Evolutionary conservation across 1,140 invertebrate species (phyloP), one percentile per base, ranked within the genome.

Genomic region (Drosophila bocki): DNA sequence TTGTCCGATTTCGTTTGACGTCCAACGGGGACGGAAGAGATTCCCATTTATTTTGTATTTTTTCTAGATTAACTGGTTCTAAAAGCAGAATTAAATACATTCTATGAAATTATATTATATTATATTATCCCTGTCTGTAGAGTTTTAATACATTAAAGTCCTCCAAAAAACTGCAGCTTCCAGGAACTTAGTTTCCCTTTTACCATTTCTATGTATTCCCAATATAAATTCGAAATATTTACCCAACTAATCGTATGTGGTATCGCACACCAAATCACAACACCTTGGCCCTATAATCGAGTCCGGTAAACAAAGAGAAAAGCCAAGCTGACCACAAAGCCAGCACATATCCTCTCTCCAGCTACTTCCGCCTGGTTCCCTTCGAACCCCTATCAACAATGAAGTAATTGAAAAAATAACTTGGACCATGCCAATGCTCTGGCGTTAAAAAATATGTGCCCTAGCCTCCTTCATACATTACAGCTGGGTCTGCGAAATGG

Each of bases 381-480:
- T 51, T 48, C 33, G 17, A 33, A 48, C 42, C 26, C 32, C 54
- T 78, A 51, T 56, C 80, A 67, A 67, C 80, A 88, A 88, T 78
- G 69, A 70, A 81, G 77, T 87, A 87, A 87, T 88, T 87, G 84
- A 87, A 87, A 88, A 84, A 88, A 83, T 75, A 87, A 78, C 68
- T 88, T 39, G 53, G 45, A 42, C 67, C 45, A 60, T 63, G 61
- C 61, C 42, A 54, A 72, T 60, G 29, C 39, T 35, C 35, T 67
- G 57, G 57, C 50, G 75, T 42, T 64, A 69, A 70, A 83, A 83
- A 83, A 76, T 71, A 71, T 84, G 75, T 64, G 51, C 67, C 53
- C 58, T 35, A 19, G 69, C 68, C 50, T 29, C 68, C 42, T 72
- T 61, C 75, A 75, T 64, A 64, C 63, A 77, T 78, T 82, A 53